Evolutionary conservation across 1,140 invertebrate species (phyloP).

Genomic region (Drosophila micromelanica): DNA sequence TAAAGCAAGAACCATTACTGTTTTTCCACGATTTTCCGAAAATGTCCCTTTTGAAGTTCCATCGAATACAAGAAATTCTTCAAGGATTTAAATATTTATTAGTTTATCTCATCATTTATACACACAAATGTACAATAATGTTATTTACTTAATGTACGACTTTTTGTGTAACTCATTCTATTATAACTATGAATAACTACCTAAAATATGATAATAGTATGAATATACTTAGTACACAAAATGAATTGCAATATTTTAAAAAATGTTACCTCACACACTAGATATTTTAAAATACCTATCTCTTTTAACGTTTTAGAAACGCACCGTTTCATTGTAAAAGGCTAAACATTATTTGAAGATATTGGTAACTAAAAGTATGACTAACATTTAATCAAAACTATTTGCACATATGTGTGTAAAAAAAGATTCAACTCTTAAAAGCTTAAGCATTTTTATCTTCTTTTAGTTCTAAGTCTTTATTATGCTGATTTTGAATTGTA

Average conservation of each 20-base stretch:
- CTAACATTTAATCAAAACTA: slow-evolving; percentile 68
- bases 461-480: slow-evolving; percentile 72
- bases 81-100: slow-evolving; percentile 71
- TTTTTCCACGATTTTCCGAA: not conserved
- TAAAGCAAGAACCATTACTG: not conserved
- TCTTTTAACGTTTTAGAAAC: slow-evolving; percentile 48
- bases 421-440: slow-evolving; percentile 37
- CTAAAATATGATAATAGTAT: slow-evolving; percentile 41
- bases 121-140: slow-evolving; percentile 73
- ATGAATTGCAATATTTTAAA: slow-evolving; percentile 35
- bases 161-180: slow-evolving; percentile 57
- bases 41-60: not conserved
- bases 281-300: slow-evolving; percentile 20
- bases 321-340: slow-evolving; percentile 48
- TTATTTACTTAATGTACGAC: slow-evolving; percentile 49
- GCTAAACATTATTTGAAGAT: slow-evolving; percentile 56
- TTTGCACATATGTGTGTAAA: slow-evolving; percentile 39
- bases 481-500: slow-evolving; percentile 60
- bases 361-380: slow-evolving; percentile 70
- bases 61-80: slow-evolving; percentile 26
- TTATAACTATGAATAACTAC: slow-evolving; percentile 50
- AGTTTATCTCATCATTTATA: slow-evolving; percentile 66
- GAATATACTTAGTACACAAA: slow-evolving; percentile 21
- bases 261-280: slow-evolving; percentile 11
- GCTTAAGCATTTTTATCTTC: slow-evolving; percentile 22